Evolutionary conservation across 1,140 invertebrate species (phyloP), one percentile per base, ranked within the genome.

Genomic region (Drosophila pectinifera): DNA sequence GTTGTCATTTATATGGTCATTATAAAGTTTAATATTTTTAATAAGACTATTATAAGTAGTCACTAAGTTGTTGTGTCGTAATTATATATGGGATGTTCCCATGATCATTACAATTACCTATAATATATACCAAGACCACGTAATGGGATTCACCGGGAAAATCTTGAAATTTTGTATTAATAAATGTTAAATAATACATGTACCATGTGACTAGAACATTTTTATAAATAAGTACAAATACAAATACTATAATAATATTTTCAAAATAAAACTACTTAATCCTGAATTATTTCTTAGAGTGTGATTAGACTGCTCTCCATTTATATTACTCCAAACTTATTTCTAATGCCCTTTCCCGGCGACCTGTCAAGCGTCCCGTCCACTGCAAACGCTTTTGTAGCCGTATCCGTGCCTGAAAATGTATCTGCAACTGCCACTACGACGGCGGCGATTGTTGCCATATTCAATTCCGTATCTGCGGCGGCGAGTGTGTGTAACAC

Each of bases 291-390:
- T 42, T 58, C 13, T 8, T 16, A 1, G 1, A 65, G 64, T 68
- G 59, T n/a, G 14, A 13, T 10, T 36, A 20, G 31, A 22, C 39
- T 36, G 14, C 63, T 24, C 36, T 34, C 26, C 34, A 70, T 70
- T 70, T 41, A 70, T 70, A 70, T 70, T 70, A 70, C 57, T 70
- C 42, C 64, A 70, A 70, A 70, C 67, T 70, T 70, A 70, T 70
- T 70, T 70, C 49, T 70, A 70, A 70, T 70, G 64, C 67, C 64
- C 65, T 70, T 70, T 72, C n/a, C 42, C 42, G 53, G 34, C 51
- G 42, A 48, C 42, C 75, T 65, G 80, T 64, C 62, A 82, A 54
- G 39, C 57, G 57, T 45, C 39, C 38, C 42, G 57, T 78, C 39
- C 73, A 42, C 38, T 63, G 42, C 26, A 48, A 72, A 57, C 62